Evolutionary conservation across 2,797 vertebrate genomes (phyloP), one percentile per base, ranked within the genome.

Genomic region (Danio jaintianensis): DNA sequence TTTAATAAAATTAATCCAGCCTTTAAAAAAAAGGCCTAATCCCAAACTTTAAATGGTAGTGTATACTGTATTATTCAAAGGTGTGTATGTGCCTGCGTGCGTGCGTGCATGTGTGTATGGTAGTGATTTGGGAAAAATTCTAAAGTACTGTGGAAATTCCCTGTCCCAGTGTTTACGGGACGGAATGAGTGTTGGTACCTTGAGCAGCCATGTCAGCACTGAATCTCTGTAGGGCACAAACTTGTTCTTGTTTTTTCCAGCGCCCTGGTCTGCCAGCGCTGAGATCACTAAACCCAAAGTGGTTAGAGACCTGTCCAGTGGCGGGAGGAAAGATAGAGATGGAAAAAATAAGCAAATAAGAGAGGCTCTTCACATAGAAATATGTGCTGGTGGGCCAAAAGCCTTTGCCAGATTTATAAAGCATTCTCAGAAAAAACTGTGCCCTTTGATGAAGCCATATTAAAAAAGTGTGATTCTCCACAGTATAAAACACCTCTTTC

Each of bases 211-310:
- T 69, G 96, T 97, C 82, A 97, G 96, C 66, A 96, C 96, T 0
- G 96, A 97, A 88, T 97, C 96, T 85, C 96, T 93, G 89, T 97
- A 97, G 9, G 96, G 96, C 87, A 97, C 96, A 92, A 97, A 97
- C 88, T 97, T 96, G 53, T 87, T 95, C 87, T 93, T 96, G 92
- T 94, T 95, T 91, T 93, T 96, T 80, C 96, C 96, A 0, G 95
- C 95, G 18, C 92, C 89, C 53, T 96, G 95, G 84, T 96, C 90
- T 2, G 94, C 93, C 88, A 95, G 84, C 13, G 94, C 93, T 0
- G 94, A 95, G 85, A 95, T 94, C 20, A 95, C 94, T 73, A 94
- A 82, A 66, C 94, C 94, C 74, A 95, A 88, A 45, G 94, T 95
- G 75, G 92, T 94, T 78, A 95, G 91, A 82, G 94, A 95, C 83